These are phyloP conservation scores for Limnodromus scolopaceus DNA, from an alignment of 2,797 vertebrate species.

Conservation along the genomic window DNA sequence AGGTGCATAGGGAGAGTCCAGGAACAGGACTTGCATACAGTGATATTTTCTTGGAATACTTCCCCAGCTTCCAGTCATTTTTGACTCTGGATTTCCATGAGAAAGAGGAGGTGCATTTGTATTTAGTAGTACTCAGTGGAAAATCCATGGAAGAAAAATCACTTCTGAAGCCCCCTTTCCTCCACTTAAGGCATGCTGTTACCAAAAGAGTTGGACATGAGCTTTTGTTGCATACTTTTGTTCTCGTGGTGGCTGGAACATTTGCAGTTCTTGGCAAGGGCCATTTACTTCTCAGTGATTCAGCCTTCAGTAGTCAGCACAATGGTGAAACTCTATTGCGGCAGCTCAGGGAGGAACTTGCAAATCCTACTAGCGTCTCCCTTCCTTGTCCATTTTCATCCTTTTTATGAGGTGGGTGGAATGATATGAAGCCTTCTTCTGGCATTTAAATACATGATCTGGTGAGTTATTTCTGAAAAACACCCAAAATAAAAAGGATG, in stretches of 20 bases:
- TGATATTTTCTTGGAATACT: not conserved
- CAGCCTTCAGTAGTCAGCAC: not conserved
- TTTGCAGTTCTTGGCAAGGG: not conserved
- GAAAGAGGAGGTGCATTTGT: not conserved
- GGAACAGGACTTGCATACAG: not conserved
- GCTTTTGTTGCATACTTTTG: not conserved
- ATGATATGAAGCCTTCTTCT: not conserved
- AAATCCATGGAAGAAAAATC: not conserved
- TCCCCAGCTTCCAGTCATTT: not conserved
- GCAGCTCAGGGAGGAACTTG: not conserved
- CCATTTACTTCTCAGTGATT: not conserved
- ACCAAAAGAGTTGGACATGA: not conserved
- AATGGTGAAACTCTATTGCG: not conserved
- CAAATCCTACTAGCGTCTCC: not conserved
- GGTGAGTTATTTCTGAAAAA: conserved; percentile 41
- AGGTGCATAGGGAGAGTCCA: not conserved
- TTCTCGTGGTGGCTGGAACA: not conserved
- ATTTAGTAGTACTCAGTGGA: not conserved
- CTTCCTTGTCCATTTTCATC: conserved; percentile 4
- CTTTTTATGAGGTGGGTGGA: not conserved
- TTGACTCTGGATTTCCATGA: not conserved
- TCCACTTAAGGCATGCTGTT: not conserved
- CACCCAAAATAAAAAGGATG: not conserved
- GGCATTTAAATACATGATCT: not conserved
- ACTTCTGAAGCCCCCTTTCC: not conserved